These are phyloP conservation scores for Gadus macrocephalus DNA, from an alignment of 2,113 vertebrate genomes.

Conservation along the genomic window DNA sequence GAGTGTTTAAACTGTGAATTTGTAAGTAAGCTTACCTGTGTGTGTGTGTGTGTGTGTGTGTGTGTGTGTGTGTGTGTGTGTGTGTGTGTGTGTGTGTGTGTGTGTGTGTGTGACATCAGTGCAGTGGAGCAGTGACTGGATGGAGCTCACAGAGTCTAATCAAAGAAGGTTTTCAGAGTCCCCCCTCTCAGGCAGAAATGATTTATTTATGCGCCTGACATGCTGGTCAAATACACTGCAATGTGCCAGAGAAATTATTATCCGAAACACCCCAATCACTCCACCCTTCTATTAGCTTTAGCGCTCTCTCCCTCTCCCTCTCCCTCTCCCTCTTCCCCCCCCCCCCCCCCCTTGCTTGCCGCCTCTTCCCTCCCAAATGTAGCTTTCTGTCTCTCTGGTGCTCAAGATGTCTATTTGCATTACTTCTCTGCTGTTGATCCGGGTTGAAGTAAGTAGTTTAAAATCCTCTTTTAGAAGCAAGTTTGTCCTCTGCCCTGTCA, in stretches of 20 bases:
- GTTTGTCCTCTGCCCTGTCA: too few relatives aligned
- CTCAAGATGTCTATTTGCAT: background rate
- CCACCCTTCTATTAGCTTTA: too few relatives aligned
- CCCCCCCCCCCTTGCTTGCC: background rate
- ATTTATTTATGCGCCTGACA: slow-evolving; percentile 36
- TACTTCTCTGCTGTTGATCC: background rate
- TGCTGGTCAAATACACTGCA: slow-evolving; percentile 28
- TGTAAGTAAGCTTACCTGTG: slow-evolving; percentile 3
- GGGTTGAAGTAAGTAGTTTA: background rate
- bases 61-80: slow-evolving; percentile 4
- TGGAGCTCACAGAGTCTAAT: slow-evolving; percentile 27
- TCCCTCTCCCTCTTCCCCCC: too few relatives aligned
- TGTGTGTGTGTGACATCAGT: slow-evolving; percentile 11
- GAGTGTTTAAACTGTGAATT: slow-evolving; percentile 12
- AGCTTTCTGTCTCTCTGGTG: slow-evolving; percentile 2
- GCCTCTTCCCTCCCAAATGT: background rate
- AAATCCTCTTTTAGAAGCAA: background rate
- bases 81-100: slow-evolving; percentile 2
- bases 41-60: slow-evolving; percentile 8
- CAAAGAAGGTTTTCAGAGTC: slow-evolving; percentile 25
- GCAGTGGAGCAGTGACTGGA: slow-evolving; percentile 32
- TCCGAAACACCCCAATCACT: too few relatives aligned
- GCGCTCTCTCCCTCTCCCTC: background rate
- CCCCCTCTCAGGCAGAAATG: slow-evolving; percentile 22
- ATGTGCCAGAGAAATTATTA: background rate